Evolutionary conservation across 1,140 invertebrate genomes (phyloP).

Genomic region (Dreissena polymorpha): DNA sequence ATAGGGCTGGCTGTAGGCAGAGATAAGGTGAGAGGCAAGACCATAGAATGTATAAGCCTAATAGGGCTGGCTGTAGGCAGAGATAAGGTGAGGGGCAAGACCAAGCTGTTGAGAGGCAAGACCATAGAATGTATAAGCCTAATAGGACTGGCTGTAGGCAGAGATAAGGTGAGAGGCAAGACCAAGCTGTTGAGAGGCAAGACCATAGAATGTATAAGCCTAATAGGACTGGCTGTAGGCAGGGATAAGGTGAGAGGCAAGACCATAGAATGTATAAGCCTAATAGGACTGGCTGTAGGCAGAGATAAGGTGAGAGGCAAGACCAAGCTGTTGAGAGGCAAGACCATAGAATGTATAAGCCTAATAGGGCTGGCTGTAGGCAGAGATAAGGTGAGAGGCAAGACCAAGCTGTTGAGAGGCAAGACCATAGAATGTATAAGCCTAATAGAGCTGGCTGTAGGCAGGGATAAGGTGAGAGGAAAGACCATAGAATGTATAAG

Average conservation of each 20-base stretch:
- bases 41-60: constrained; percentile 98
- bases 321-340: constrained; percentile 93
- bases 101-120: constrained; percentile 94
- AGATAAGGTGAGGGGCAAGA: too few species aligned
- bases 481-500: constrained; percentile 99
- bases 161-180: too few species aligned
- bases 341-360: constrained; percentile 99
- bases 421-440: constrained; percentile 99
- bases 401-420: constrained; percentile 92
- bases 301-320: too few species aligned
- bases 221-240: constrained; percentile 99
- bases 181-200: constrained; percentile 94
- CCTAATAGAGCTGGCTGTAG: constrained; percentile 98
- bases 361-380: constrained; percentile 98
- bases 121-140: constrained; percentile 99
- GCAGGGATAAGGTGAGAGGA: too few species aligned
- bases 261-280: constrained; percentile 98
- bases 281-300: constrained; percentile 99
- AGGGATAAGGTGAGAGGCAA: constrained; percentile 97
- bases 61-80: constrained; percentile 99
- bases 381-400: too few species aligned
- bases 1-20: constrained; percentile 99
- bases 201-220: constrained; percentile 98
- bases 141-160: constrained; percentile 98
- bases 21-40: constrained; percentile 97